phyloP scores from a whole-genome alignment of 2,888 invertebrate genomes.

The Drosophila siamana region DNA sequence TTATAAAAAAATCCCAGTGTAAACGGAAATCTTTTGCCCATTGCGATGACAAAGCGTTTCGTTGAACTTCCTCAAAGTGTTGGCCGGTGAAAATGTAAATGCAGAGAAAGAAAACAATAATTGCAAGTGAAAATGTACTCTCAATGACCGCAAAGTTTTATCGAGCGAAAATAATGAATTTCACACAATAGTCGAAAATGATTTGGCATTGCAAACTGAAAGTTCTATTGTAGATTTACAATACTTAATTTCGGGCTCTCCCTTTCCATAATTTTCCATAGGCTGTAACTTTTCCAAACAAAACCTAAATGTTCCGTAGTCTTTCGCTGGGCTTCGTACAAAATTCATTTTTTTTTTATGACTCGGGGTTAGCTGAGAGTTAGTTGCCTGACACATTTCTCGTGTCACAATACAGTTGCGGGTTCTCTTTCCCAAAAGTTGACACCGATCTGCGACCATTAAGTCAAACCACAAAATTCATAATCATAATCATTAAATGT shows the following conservation, averaged over 20 bases:
- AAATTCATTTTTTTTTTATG: conserved; percentile 20
- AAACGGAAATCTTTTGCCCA: conserved; percentile 11
- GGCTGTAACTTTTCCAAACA: conserved; percentile 7
- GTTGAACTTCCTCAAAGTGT: conserved; percentile 10
- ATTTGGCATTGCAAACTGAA: conserved; percentile 3
- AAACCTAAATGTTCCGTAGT: conserved; percentile 17
- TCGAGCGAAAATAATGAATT: conserved; percentile 6
- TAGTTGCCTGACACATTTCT: conserved; percentile 50
- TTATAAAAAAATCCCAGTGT: conserved; percentile 8
- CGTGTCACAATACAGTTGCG: conserved; percentile 46
- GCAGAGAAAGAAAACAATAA: background rate
- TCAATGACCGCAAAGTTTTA: conserved; percentile 16
- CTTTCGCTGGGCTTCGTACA: conserved; percentile 3
- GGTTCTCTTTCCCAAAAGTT: conserved; percentile 45
- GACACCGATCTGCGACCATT: conserved; percentile 55
- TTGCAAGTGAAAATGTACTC: conserved; percentile 19
- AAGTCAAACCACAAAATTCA: conserved; percentile 57
- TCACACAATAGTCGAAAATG: background rate
- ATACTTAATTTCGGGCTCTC: conserved; percentile 7
- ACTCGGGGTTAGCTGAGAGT: conserved; percentile 17
- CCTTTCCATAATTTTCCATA: conserved; percentile 1
- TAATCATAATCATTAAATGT: conserved; percentile 70
- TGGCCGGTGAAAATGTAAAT: conserved; percentile 8
- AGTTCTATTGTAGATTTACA: conserved; percentile 1
- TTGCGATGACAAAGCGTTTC: conserved; percentile 11